Conservation (phyloP, 1,140 invertebrate species). For the Pogonomyrmex barbatus region DNA sequence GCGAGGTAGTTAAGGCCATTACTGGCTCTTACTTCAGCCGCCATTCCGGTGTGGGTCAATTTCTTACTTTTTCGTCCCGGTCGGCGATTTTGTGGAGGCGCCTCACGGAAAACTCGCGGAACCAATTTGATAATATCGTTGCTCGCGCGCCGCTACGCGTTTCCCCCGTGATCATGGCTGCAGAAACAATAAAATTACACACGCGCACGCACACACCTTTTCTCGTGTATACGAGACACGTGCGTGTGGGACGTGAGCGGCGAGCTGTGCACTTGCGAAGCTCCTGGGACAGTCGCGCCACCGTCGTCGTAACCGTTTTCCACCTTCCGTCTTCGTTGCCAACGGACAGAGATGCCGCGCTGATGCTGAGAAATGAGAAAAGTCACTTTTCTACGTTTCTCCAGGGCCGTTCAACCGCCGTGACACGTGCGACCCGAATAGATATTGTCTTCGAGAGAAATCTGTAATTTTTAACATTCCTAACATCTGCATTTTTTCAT, state of each 20-base stretch:
- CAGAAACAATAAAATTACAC: slow-evolving; percentile 52
- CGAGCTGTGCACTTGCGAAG: not conserved
- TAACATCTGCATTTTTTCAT: too few species aligned
- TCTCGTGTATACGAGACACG: not conserved
- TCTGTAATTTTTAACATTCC: slow-evolving; percentile 20
- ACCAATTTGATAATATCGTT: slow-evolving; percentile 70
- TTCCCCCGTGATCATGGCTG: slow-evolving; percentile 7
- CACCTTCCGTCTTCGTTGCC: slow-evolving; percentile 34
- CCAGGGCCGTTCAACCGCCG: slow-evolving; percentile 3
- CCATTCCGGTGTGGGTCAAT: slow-evolving; percentile 37
- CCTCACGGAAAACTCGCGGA: slow-evolving; percentile 57
- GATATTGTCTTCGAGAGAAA: slow-evolving; percentile 32
- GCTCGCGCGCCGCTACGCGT: slow-evolving; percentile 5
- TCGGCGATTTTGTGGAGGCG: slow-evolving; percentile 16
- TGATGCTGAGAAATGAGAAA: slow-evolving; percentile 56
- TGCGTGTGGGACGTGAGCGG: not conserved
- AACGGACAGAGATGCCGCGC: slow-evolving; percentile 17
- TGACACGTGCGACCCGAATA: not conserved
- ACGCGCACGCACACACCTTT: not conserved
- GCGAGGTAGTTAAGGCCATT: slow-evolving; percentile 68
- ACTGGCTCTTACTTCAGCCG: slow-evolving; percentile 59
- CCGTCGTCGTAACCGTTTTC: slow-evolving; percentile 40
- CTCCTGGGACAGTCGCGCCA: slow-evolving; percentile 35
- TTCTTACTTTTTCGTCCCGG: slow-evolving; percentile 58
- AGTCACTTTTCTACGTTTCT: slow-evolving; percentile 50